Evolutionary conservation across 2,113 vertebrate species (phyloP), one percentile per base, ranked within the genome.

Genomic region (Takifugu bimaculatus): DNA sequence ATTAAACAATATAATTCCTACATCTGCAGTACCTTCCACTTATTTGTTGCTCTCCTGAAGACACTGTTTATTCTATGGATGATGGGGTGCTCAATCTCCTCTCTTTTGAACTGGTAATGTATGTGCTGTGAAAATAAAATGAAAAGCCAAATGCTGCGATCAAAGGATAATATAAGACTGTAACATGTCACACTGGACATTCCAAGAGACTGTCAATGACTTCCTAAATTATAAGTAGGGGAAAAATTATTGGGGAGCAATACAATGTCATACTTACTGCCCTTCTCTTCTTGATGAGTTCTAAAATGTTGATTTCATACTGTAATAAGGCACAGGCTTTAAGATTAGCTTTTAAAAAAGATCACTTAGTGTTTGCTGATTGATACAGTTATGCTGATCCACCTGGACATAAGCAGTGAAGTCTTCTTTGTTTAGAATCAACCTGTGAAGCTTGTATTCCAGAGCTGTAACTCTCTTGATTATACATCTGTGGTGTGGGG

Each of bases 231-330:
- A 44, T 9, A 12, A 20, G 45, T 12, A 0, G 28, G 35, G 6
- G 10, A 27, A 45, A 45, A 27, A 11, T 3, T 13, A 1, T 47
- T 2, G 29, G 29, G 3, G 44, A 28, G 2, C n/a, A 26, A 48
- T 5, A 42, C 0, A 6, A 26, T 44, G 15, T n/a, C 10, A 1
- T 12, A 93, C 96, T 91, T 90, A 99, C 97, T 56, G 68, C 61
- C 91, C 97, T 91, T 85, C 97, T 94, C 81, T 93, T 96, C 86
- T 93, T 96, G 60, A 98, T 91, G 74, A 99, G 87, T 73, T 97
- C 94, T 76, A 99, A 90, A 29, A 97, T 76, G 71, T 98, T 93
- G 72, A 98, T 91, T 88, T 99, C 97, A 83, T 97, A 97, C 97
- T 99, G 78, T 1, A 78, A 55, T 2, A 13, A 72, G 68, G 64